phyloP scores from a whole-genome alignment of 2,113 vertebrate species.

The Heterotilapia buettikoferi region DNA sequence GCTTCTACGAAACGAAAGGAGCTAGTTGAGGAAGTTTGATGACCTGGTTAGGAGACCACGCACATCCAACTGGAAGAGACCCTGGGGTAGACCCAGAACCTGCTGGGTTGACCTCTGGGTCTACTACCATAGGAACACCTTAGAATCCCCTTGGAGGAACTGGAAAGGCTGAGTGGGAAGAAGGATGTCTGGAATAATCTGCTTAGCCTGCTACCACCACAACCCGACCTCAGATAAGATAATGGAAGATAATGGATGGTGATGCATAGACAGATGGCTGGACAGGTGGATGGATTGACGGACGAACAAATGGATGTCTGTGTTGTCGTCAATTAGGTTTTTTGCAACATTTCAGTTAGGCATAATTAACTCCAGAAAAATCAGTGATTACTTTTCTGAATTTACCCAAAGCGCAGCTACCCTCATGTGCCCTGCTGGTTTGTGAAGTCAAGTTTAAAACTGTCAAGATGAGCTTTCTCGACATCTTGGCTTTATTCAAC shows the following conservation, averaged over 20 bases:
- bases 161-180: accelerated
- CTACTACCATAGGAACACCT: not conserved
- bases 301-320: not conserved
- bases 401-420: not conserved
- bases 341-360: accelerated
- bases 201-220: not conserved
- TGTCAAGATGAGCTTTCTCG: not conserved
- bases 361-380: not conserved
- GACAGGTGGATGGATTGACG: not conserved
- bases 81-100: not conserved
- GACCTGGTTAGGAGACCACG: not conserved
- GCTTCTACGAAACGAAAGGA: accelerated
- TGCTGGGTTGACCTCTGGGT: not conserved
- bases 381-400: not conserved
- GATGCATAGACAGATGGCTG: not conserved
- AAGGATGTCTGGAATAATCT: not conserved
- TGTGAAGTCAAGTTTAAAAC: not conserved
- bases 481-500: not conserved
- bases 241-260: not conserved
- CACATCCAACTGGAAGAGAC: not conserved
- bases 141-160: not conserved
- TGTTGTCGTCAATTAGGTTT: not conserved
- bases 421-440: not conserved
- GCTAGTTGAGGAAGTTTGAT: not conserved
- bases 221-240: not conserved